phyloP scores from a whole-genome alignment of 2,113 vertebrate genomes.

The Leucopsar rothschildi region DNA sequence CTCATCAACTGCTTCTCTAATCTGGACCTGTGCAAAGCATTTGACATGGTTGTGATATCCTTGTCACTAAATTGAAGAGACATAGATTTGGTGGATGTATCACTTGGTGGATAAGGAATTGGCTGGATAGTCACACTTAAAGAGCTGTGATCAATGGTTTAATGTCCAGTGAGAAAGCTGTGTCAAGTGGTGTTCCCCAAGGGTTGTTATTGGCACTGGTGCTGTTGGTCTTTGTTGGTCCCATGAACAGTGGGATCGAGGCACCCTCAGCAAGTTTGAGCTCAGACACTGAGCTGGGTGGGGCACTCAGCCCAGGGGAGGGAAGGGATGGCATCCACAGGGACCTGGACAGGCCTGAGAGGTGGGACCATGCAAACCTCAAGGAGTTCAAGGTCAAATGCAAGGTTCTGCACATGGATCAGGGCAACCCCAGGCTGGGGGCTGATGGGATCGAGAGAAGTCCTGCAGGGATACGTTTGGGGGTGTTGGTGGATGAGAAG shows the following conservation, averaged over 20 bases:
- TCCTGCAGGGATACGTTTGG: background rate
- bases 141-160: background rate
- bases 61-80: background rate
- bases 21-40: background rate
- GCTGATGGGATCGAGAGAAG: background rate
- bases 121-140: background rate
- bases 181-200: background rate
- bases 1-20: background rate
- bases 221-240: background rate
- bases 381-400: background rate
- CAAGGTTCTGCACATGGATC: background rate
- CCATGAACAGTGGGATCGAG: background rate
- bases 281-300: background rate
- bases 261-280: background rate
- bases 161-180: background rate
- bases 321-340: background rate
- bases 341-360: background rate
- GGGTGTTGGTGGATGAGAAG: background rate
- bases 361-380: background rate
- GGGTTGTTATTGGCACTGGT: too few relatives aligned
- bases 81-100: background rate
- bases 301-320: background rate
- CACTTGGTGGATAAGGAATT: background rate
- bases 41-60: background rate
- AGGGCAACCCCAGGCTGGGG: background rate